Conservation (phyloP, 2,797 vertebrate species). For the Crax fasciolata region DNA sequence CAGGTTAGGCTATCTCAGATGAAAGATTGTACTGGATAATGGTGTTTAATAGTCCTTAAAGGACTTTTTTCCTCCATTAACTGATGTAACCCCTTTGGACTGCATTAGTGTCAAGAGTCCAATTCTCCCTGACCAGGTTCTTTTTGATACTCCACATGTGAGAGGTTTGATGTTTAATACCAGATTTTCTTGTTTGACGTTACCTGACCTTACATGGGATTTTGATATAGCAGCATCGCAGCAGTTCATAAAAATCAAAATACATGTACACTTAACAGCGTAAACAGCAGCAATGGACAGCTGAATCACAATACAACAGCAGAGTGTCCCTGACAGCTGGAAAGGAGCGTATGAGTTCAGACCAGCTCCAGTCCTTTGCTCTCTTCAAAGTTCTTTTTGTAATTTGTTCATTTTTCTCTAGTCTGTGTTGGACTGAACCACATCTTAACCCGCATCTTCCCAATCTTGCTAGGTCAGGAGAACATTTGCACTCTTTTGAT, state of each 20-base stretch:
- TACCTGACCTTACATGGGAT: background rate
- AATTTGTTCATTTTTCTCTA: background rate
- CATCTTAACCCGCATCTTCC: background rate
- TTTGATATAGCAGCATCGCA: background rate
- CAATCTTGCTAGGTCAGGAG: background rate
- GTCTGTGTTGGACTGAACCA: background rate
- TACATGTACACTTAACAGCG: background rate
- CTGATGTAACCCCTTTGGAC: background rate
- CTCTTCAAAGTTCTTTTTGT: background rate
- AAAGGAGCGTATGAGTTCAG: background rate
- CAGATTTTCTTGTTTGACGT: background rate
- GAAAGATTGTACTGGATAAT: background rate
- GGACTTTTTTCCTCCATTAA: background rate
- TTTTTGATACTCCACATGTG: background rate
- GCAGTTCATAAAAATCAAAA: background rate
- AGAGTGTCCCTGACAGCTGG: background rate
- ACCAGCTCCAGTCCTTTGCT: background rate
- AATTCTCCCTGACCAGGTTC: background rate
- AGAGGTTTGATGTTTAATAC: background rate
- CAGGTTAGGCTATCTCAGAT: background rate
- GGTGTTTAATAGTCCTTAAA: slow-evolving; percentile 19
- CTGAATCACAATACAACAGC: background rate
- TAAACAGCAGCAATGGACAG: background rate
- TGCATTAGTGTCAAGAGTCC: background rate
- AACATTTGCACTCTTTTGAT: background rate